Base-by-base conservation (phyloP, 2,113 vertebrate species). In the Meleagris gallopavo region DNA sequence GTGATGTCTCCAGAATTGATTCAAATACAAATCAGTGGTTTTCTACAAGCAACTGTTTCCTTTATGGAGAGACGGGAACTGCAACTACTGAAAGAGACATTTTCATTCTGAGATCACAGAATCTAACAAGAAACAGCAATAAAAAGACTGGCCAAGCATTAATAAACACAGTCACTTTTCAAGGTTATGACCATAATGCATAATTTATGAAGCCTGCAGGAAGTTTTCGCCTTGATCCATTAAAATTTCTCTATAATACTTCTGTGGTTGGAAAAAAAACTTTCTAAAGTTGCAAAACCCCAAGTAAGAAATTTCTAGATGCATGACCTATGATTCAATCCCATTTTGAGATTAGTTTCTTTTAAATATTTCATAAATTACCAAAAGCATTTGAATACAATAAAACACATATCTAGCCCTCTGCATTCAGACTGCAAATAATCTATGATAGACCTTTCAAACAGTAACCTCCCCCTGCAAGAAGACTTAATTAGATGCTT, bases 81-180 rank as follows among this genome's bases (percentile, higher is more conserved):
- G 65, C 43, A 91, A 34, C 72, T 71, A 54, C 19, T 71, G 85
- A 94, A 95, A 91, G 27, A 80, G 57, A 81, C 77, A 89, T 90
- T 93, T 94, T 94, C 95, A 91, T 88, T 95, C 62, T 83, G 73
- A 88, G 61, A 95, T 90, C 79, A 88, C 57, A 88, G 61, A 88
- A 88, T 81, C 72, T 78, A 95, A 93, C 86, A 90, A 93, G 76
- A 86, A 94, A 77, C 57, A 90, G 79, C 88, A 94, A 89, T 95
- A 95, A 95, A 93, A 95, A 93, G 38, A 8, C 8, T 57, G 91
- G 88, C 52, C 83, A 95, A 90, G 83, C 2, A 3, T 93, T 90
- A 95, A 95, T 88, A 95, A 97, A 95, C 76, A 86, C 61, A 41
- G 94, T 83, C 94, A 86, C 93, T 95, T 95, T 95, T 95, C 91